Evolutionary conservation across 2,797 vertebrate genomes (phyloP).

Genomic region (Anguilla megastoma): DNA sequence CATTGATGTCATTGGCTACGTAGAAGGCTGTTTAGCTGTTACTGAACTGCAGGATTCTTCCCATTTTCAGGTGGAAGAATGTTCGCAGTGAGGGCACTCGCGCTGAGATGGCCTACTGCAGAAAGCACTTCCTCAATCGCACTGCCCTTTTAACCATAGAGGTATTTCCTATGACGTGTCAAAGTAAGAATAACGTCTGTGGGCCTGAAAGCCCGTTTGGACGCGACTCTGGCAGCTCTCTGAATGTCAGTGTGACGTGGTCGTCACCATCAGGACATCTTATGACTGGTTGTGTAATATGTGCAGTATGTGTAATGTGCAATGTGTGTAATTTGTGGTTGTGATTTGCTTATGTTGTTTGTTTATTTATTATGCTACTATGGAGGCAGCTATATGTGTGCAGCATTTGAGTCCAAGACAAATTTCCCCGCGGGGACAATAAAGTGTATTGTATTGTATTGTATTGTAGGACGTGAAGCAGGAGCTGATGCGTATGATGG

Average conservation of each 20-base stretch:
- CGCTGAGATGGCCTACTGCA: conserved; percentile 84
- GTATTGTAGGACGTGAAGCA: conserved; percentile 74
- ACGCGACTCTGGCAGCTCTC: neutral
- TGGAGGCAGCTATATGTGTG: too few relatives aligned
- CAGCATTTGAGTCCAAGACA: too few relatives aligned
- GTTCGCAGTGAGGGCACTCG: conserved; percentile 77
- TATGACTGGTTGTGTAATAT: too few relatives aligned
- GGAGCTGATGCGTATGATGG: conserved; percentile 88
- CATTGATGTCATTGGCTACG: neutral
- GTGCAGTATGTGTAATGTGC: too few relatives aligned
- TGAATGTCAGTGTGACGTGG: neutral
- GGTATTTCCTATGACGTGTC: conserved; percentile 63
- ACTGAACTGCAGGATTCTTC: neutral
- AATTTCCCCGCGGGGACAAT: too few relatives aligned
- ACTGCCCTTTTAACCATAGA: conserved; percentile 90
- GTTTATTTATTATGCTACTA: too few relatives aligned
- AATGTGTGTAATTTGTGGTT: too few relatives aligned
- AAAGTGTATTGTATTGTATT: too few relatives aligned
- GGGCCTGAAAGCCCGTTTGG: neutral
- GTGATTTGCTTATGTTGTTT: too few relatives aligned
- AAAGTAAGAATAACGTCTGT: neutral
- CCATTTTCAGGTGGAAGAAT: conserved; percentile 81
- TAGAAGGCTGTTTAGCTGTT: neutral
- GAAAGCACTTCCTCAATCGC: conserved; percentile 88
- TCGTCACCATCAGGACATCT: conserved; percentile 64